Evolutionary conservation across 2,113 vertebrate species (phyloP), one percentile per base, ranked within the genome.

Genomic region (Ciconia boyciana): DNA sequence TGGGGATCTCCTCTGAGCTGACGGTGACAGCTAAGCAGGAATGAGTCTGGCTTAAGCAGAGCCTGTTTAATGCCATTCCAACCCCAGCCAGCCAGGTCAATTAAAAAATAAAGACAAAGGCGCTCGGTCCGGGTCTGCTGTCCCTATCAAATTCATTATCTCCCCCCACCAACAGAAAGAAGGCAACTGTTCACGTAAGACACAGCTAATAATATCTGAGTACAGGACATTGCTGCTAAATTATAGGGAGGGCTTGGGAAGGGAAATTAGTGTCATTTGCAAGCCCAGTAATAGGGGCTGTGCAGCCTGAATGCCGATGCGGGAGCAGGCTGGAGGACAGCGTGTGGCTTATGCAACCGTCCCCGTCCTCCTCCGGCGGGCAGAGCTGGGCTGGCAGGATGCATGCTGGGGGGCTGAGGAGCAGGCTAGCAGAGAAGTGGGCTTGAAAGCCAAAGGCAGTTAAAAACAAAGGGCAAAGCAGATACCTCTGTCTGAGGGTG

Each of bases 251-350:
- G 96, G 87, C 93, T 96, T 68, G 83, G 86, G 91, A 95, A 95
- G 90, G 96, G 94, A 97, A 97, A 97, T 97, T 93, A 96, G 96
- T 94, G 91, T 97, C 94, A 97, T 97, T 95, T 97, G 93, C 90
- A 94, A 96, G 92, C 95, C 58, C 88, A 52, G 71, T 96, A 96
- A 96, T 96, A 93, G 90, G 93, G 96, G 85, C 82, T 95, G 90
- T 81, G 90, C 91, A 61, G 93, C 68, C 52, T 92, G 96, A 96
- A 95, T 96, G 95, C 96, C 75, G 78, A 95, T 97, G 91, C 15
- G 0, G 79, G 84, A 92, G 92, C 72, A 0, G 84, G 87, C 86
- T 66, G 80, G 76, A 93, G 87, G 87, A 96, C 77, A 43, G 84
- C 4, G 2, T 43, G 46, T 83, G 82, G 82, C 90, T 97, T 96